Conservation (phyloP, 2,113 vertebrate genomes). For the Porphyrio hochstetteri region DNA sequence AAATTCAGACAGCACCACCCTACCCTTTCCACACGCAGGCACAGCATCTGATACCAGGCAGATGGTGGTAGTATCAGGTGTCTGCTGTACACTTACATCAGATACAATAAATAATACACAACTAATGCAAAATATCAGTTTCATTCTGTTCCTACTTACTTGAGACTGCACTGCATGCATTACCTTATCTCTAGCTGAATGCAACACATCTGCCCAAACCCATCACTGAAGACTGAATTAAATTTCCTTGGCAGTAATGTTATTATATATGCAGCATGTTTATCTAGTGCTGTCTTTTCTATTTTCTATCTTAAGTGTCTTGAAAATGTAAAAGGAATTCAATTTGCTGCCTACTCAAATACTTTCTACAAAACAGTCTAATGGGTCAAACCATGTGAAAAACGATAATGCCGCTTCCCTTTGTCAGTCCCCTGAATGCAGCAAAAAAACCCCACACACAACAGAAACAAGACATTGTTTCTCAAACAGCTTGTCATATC, state of each 20-base stretch:
- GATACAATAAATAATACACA: slow-evolving; percentile 72
- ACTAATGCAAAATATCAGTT: slow-evolving; percentile 60
- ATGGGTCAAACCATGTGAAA: slow-evolving; percentile 54
- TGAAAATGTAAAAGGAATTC: slow-evolving; percentile 67
- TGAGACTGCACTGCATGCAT: slow-evolving; percentile 20
- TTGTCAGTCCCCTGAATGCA: slow-evolving; percentile 8
- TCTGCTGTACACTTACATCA: slow-evolving; percentile 50
- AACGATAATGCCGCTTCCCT: slow-evolving; percentile 32
- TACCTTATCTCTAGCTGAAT: slow-evolving; percentile 61
- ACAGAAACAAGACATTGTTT: slow-evolving; percentile 17
- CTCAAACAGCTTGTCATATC: slow-evolving; percentile 10
- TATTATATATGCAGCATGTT: slow-evolving; percentile 49
- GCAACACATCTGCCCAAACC: slow-evolving; percentile 58
- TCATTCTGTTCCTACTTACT: slow-evolving; percentile 60
- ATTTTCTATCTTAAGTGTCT: slow-evolving; percentile 59
- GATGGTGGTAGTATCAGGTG: slow-evolving; percentile 18
- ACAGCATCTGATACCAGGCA: not conserved
- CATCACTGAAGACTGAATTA: slow-evolving; percentile 55
- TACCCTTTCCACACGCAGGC: not conserved
- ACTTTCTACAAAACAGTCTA: slow-evolving; percentile 52
- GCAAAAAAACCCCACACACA: not conserved
- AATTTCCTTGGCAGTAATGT: slow-evolving; percentile 64
- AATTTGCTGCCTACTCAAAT: slow-evolving; percentile 48
- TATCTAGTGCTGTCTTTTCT: slow-evolving; percentile 55
- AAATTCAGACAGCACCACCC: not conserved